Conservation (phyloP, 1,140 invertebrate species). For the Ostrea denselamellosa region DNA sequence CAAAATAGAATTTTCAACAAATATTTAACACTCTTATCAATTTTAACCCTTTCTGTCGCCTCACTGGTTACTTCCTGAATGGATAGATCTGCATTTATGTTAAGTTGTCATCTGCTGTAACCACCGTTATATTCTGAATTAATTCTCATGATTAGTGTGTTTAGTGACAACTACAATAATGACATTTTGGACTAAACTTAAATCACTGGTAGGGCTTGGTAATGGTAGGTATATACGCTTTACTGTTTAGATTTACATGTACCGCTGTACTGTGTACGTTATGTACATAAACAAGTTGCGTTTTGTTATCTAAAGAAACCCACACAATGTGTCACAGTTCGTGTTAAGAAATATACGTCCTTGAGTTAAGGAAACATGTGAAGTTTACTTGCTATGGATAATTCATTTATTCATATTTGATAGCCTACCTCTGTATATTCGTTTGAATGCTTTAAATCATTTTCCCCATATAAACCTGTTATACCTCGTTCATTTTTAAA, state of each 20-base stretch:
- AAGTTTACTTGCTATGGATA: no score
- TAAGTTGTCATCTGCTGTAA: no score
- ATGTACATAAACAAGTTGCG: neutral
- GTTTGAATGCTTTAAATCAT: no score
- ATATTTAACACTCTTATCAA: no score
- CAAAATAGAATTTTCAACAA: no score
- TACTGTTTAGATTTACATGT: no score
- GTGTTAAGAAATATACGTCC: neutral
- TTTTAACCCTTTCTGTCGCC: neutral
- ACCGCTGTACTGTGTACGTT: no score
- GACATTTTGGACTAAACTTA: slow-evolving; percentile 24
- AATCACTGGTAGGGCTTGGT: neutral
- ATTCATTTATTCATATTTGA: no score
- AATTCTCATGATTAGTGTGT: neutral
- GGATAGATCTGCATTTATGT: no score
- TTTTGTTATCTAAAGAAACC: neutral
- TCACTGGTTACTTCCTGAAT: neutral
- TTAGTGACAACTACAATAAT: neutral
- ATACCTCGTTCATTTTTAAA: no score
- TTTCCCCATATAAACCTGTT: no score
- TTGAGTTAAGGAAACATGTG: neutral
- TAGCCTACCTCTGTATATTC: no score
- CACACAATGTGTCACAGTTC: neutral
- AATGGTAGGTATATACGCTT: neutral
- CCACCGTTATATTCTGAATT: neutral